phyloP scores from a whole-genome alignment of 1,140 invertebrate genomes.

The Drosophila kanapiae region DNA sequence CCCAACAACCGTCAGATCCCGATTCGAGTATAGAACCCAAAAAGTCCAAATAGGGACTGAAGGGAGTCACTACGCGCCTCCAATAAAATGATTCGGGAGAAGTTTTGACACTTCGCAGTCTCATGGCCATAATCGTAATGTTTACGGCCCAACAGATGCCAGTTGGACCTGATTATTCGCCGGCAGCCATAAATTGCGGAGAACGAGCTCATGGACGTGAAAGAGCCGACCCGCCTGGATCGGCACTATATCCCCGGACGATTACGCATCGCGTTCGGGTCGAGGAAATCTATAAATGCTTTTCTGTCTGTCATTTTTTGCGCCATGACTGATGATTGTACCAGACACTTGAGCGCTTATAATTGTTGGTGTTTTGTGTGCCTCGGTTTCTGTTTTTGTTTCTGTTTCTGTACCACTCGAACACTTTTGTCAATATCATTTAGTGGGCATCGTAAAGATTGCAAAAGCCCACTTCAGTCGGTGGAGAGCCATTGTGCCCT shows the following conservation, averaged over 20 bases:
- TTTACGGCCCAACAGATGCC: slow-evolving; percentile 55
- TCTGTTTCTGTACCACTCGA: slow-evolving; percentile 59
- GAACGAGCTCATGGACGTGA: slow-evolving; percentile 1
- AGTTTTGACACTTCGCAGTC: slow-evolving; percentile 50
- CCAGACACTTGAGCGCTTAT: slow-evolving; percentile 72
- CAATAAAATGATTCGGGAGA: slow-evolving; percentile 54
- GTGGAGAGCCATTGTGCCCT: slow-evolving; percentile 71
- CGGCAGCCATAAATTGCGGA: slow-evolving; percentile 43
- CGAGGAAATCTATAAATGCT: slow-evolving; percentile 48
- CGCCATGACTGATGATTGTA: slow-evolving; percentile 74
- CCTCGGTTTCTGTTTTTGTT: slow-evolving; percentile 11
- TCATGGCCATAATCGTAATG: slow-evolving; percentile 61
- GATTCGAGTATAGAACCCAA: background rate
- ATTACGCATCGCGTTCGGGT: slow-evolving; percentile 49
- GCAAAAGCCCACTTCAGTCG: slow-evolving; percentile 78
- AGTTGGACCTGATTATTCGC: slow-evolving; percentile 50
- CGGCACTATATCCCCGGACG: slow-evolving; percentile 10
- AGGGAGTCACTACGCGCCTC: slow-evolving; percentile 15
- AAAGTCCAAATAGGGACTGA: slow-evolving; percentile 22
- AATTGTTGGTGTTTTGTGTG: slow-evolving; percentile 57
- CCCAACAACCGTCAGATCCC: slow-evolving; percentile 11
- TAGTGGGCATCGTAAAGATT: slow-evolving; percentile 83
- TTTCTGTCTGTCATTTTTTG: slow-evolving; percentile 58
- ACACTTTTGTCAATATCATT: slow-evolving; percentile 82
- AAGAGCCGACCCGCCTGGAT: slow-evolving; percentile 10